Percentiles rank a stretch among this genome's conserved stretches.
These are phyloP conservation scores for Limnephilus lunatus DNA, from an alignment of 2,888 invertebrate genomes.

Conservation along the genomic window DNA sequence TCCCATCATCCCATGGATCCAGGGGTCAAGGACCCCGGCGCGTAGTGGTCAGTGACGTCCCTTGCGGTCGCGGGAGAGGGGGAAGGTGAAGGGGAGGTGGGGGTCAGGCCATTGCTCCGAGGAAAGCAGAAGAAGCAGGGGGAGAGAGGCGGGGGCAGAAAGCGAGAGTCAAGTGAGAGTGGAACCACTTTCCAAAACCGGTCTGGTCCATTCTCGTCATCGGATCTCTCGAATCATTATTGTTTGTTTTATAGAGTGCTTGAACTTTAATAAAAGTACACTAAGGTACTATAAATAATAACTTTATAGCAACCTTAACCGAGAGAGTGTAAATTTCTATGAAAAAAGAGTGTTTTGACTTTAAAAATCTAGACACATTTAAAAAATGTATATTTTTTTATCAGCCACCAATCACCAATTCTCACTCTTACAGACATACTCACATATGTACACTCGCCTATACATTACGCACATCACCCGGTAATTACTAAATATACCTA, in stretches of 20 bases:
- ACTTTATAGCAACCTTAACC: background rate
- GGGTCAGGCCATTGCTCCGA: slow-evolving; percentile 29
- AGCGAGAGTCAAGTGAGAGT: slow-evolving; percentile 41
- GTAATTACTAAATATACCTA: too few relatives aligned
- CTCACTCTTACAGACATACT: too few relatives aligned
- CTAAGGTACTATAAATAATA: too few relatives aligned
- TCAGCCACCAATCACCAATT: too few relatives aligned
- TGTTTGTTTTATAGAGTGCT: background rate
- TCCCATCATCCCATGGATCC: slow-evolving; percentile 13
- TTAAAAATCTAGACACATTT: too few relatives aligned
- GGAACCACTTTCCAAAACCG: slow-evolving; percentile 47
- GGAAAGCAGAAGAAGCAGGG: background rate
- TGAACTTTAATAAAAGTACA: background rate
- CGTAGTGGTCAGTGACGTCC: slow-evolving; percentile 49
- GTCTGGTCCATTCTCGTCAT: slow-evolving; percentile 47
- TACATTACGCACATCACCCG: too few relatives aligned
- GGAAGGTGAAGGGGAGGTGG: background rate
- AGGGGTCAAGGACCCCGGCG: slow-evolving; percentile 29
- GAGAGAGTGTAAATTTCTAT: too few relatives aligned
- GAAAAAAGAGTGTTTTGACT: too few relatives aligned
- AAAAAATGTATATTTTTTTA: too few relatives aligned
- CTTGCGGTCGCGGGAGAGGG: background rate
- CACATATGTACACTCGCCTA: too few relatives aligned
- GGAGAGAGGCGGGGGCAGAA: slow-evolving; percentile 11
- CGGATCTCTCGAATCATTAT: background rate